Base-by-base conservation (phyloP, 92 coral and sea anemone species). In the Zoanthus sansibaricus region DNA sequence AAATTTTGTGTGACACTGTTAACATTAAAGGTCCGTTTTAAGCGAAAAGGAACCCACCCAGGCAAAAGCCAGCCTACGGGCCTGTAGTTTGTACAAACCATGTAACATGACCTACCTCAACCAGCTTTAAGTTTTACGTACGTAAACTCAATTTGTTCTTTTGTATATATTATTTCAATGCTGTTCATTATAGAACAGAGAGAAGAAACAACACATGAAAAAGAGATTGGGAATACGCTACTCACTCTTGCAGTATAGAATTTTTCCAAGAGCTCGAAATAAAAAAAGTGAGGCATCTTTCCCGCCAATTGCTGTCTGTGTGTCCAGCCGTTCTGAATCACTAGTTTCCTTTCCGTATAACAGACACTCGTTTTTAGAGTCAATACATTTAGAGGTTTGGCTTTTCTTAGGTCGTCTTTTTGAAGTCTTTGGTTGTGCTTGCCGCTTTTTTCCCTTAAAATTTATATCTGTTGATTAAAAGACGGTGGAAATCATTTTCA, bases 171-270 rank as follows among this genome's bases (percentile, higher is more conserved):
- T 25, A 37, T 37, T 37, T 37, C 4, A 37, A 37, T 37, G 42
- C 2, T 37, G 42, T 37, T 4, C 42, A 37, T 37, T 37, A 37
- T 37, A 37, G 42, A 37, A 37, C 42, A 2, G 42, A 37, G 42
- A 4, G 4, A 37, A 37, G 42, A 37, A 37, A 2, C 42, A 37
- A 37, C 42, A 2, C 42, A 2, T 37, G 4, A 37, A 37, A 2
- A 2, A 37, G 2, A 37, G 4, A 0, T 37, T 2, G 42, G 42
- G 42, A 37, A 37, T 37, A 37, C 42, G 42, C 42, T 37, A 86
- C 98, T 87, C 48, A 97, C 99, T 79, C 92, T 97, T 97, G 85
- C 99, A 95, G 75, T 97, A 97, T 52, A 97, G 82, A 68, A 97
- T 91, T 83, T 95, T 97, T 31, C 99, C 99, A 25, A 97, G 87